Conservation (phyloP, 2,797 vertebrate species). For the Huso huso region DNA sequence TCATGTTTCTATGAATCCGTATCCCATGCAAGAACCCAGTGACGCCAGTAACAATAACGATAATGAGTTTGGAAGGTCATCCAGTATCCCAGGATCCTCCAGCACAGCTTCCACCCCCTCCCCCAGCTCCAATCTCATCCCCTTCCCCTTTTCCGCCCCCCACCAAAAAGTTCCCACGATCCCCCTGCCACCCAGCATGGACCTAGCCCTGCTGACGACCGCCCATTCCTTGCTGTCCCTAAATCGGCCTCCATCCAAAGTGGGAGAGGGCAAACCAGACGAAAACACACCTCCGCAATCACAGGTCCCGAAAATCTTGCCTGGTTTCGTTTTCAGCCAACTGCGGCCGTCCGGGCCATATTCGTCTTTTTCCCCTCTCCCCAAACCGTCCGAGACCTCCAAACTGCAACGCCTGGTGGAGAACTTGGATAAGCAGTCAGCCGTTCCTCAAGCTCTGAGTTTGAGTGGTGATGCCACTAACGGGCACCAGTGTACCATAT, state of each 20-base stretch:
- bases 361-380: slow-evolving; percentile 44
- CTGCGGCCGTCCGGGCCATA: slow-evolving; percentile 37
- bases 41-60: slow-evolving; percentile 27
- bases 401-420: slow-evolving; percentile 83
- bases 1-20: slow-evolving; percentile 80
- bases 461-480: slow-evolving; percentile 22
- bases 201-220: slow-evolving; percentile 64
- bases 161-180: slow-evolving; percentile 42
- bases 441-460: slow-evolving; percentile 18
- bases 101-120: slow-evolving; percentile 29
- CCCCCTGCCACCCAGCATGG: slow-evolving; percentile 60
- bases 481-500: slow-evolving; percentile 76
- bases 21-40: slow-evolving; percentile 51
- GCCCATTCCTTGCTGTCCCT: slow-evolving; percentile 67
- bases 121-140: not conserved
- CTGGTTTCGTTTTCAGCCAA: slow-evolving; percentile 50
- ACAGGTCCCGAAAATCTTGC: slow-evolving; percentile 54
- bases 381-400: slow-evolving; percentile 75
- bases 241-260: slow-evolving; percentile 58
- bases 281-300: slow-evolving; percentile 52
- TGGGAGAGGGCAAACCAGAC: slow-evolving; percentile 44
- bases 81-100: not conserved
- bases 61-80: too few species aligned
- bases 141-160: slow-evolving; percentile 18
- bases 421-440: slow-evolving; percentile 73